These are phyloP conservation scores for Ploceus nigricollis DNA, from an alignment of 2,113 vertebrate species.

Conservation along the genomic window DNA sequence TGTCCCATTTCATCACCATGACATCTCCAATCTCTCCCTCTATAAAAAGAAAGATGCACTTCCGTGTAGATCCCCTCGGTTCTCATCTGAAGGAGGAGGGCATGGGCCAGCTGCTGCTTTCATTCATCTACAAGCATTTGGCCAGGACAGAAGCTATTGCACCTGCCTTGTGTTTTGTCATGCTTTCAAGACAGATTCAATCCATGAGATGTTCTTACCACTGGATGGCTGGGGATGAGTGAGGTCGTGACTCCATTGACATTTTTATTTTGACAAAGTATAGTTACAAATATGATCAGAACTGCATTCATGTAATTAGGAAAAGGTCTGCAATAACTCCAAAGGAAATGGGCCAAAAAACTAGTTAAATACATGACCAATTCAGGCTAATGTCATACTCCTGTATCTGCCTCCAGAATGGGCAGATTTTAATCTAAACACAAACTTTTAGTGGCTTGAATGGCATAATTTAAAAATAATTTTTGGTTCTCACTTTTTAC, in stretches of 20 bases:
- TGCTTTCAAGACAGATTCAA: background rate
- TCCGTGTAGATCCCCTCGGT: background rate
- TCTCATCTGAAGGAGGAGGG: background rate
- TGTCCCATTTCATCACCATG: background rate
- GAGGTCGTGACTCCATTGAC: background rate
- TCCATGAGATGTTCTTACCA: background rate
- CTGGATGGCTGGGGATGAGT: background rate
- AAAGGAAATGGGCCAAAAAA: background rate
- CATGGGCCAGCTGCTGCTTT: background rate
- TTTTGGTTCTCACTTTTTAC: background rate
- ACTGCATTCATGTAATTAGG: background rate
- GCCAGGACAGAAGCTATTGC: background rate
- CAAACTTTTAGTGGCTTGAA: background rate
- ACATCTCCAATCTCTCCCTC: background rate
- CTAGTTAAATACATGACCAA: background rate
- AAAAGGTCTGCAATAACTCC: background rate
- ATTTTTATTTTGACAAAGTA: background rate
- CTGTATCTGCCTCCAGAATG: background rate
- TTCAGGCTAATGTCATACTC: background rate
- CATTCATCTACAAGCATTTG: background rate
- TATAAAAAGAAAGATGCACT: conserved; percentile 15
- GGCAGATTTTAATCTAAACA: background rate
- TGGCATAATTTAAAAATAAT: background rate
- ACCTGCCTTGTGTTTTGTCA: background rate
- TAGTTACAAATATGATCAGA: background rate